A percentile compares a stretch with the other conserved stretches of the same genome.
These are phyloP conservation scores for Andrena bucephala DNA, from an alignment of 2,888 invertebrate species.

Conservation along the genomic window DNA sequence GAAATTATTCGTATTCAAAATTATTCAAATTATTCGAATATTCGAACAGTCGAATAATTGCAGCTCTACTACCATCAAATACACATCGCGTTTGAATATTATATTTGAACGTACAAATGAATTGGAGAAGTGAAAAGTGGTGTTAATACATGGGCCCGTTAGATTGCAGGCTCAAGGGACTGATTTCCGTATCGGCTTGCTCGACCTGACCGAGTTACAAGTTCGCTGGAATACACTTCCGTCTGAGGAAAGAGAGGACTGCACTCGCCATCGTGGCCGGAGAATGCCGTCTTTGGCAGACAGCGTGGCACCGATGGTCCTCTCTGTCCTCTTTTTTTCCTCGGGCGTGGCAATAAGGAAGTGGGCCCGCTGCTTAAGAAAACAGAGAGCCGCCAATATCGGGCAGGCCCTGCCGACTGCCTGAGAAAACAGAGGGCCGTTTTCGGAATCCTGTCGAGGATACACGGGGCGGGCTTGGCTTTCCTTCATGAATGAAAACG, in stretches of 20 bases:
- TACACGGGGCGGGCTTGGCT: conserved; percentile 36
- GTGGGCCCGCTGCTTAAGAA: conserved; percentile 83
- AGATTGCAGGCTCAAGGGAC: too few species aligned
- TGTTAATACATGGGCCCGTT: too few species aligned
- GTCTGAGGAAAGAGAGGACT: not conserved
- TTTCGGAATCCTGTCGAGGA: conserved; percentile 68
- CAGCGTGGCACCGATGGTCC: conserved; percentile 79
- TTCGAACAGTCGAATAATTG: too few species aligned
- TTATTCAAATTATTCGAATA: too few species aligned
- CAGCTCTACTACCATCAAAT: too few species aligned
- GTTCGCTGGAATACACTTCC: conserved; percentile 2
- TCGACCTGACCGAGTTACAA: not conserved
- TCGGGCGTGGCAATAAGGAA: conserved; percentile 82
- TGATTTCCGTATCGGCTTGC: not conserved
- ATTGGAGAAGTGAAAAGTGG: too few species aligned
- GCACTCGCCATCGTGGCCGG: conserved; percentile 29
- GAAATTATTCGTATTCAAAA: too few species aligned
- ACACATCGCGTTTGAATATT: too few species aligned
- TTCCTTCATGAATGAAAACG: conserved; percentile 50
- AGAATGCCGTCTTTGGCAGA: conserved; percentile 73
- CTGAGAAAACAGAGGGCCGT: conserved; percentile 81
- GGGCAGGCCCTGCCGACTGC: conserved; percentile 76
- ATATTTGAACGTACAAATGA: too few species aligned
- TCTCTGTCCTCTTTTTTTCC: conserved; percentile 56
- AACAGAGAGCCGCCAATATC: conserved; percentile 83